A percentile compares a stretch with the other conserved stretches of the same genome.
These are phyloP conservation scores for Actenoides lindsayi DNA, from an alignment of 2,113 vertebrate species.

Conservation along the genomic window DNA sequence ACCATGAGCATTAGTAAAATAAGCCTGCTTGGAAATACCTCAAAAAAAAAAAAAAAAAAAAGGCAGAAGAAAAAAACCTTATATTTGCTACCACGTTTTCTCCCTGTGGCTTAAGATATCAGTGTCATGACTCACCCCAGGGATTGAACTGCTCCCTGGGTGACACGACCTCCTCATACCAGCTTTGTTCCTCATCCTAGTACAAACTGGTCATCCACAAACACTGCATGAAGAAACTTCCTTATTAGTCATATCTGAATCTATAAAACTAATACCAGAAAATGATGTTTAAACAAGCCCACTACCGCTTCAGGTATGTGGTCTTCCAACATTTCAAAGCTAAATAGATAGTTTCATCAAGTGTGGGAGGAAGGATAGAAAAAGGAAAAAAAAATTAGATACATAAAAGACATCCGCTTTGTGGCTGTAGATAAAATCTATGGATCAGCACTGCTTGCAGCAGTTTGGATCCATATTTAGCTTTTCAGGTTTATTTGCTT, in stretches of 20 bases:
- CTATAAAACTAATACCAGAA: conserved; percentile 47
- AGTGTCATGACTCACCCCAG: conserved; percentile 37
- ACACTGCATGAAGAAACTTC: conserved; percentile 51
- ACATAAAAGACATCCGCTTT: background rate
- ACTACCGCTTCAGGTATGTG: background rate
- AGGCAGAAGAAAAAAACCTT: background rate
- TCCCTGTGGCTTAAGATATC: conserved; percentile 13
- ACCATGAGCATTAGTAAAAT: background rate
- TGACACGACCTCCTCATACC: conserved; percentile 29
- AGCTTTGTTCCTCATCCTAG: conserved; percentile 56
- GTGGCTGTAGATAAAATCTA: background rate
- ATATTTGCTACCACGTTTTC: background rate
- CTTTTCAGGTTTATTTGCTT: background rate
- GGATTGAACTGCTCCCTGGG: conserved; percentile 37
- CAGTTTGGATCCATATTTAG: background rate
- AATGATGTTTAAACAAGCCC: conserved; percentile 41
- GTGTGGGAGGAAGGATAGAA: background rate
- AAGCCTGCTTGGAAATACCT: background rate
- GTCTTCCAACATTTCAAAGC: background rate
- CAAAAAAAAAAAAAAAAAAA: background rate
- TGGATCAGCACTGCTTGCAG: background rate
- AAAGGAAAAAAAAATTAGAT: background rate
- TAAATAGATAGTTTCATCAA: conserved; percentile 30
- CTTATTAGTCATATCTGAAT: conserved; percentile 66
- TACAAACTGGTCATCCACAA: conserved; percentile 56